Conservation (phyloP, 2,888 invertebrate species). For the Teleogryllus oceanicus region DNA sequence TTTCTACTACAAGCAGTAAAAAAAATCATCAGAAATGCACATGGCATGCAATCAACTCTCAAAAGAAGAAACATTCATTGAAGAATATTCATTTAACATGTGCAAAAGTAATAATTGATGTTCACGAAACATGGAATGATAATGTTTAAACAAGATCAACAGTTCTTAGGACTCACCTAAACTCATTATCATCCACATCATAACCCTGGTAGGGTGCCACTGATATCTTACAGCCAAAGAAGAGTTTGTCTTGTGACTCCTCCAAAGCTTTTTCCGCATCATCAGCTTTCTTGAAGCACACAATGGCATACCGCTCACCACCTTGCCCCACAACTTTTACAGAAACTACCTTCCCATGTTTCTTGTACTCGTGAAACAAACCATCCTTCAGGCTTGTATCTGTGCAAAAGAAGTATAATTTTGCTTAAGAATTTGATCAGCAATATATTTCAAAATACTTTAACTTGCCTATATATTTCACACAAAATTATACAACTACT, state of each 20-base stretch:
- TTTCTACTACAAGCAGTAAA: background rate
- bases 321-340: constrained; percentile 91
- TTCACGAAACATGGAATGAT: no score
- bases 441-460: background rate
- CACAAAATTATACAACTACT: background rate
- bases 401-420: constrained; percentile 47
- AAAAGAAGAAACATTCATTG: no score
- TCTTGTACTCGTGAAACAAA: constrained; percentile 97
- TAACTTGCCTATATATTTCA: background rate
- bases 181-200: constrained; percentile 51
- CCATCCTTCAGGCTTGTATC: constrained; percentile 96
- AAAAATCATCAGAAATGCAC: background rate
- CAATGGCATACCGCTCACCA: constrained; percentile 87
- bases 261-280: constrained; percentile 95
- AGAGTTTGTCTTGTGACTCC: constrained; percentile 92
- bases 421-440: background rate
- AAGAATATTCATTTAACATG: no score
- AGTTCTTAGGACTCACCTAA: constrained; percentile 40
- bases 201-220: constrained; percentile 87
- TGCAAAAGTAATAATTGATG: no score
- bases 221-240: constrained; percentile 96
- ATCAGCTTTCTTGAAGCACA: constrained; percentile 95
- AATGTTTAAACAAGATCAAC: no score
- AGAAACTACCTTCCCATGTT: constrained; percentile 95
- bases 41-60: background rate